Evolutionary conservation across 1,140 invertebrate species (phyloP), one percentile per base, ranked within the genome.

Genomic region (Hetaerina americana): DNA sequence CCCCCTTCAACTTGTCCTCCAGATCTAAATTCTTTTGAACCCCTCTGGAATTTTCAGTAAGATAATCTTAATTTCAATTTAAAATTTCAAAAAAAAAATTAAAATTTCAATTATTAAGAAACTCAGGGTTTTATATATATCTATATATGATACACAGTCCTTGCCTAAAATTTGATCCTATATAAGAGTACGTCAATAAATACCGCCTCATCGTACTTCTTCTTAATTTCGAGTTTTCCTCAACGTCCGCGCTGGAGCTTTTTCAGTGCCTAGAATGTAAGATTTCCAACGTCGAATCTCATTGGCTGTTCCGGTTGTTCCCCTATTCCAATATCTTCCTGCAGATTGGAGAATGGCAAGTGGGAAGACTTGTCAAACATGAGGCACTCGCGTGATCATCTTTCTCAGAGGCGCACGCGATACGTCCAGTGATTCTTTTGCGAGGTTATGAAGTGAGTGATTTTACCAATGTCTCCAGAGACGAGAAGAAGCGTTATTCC

Each of bases 111-210:
- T 27, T 66, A 57, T 57, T 18, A 68, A 67, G 66, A 66, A 74
- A 74, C 27, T 66, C 27, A 70, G 72, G 27, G 26, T 27, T 72
- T 73, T 24, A 15, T 22, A 72, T 22, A 68, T 71, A 28, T 70
- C 18, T 27, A 68, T 31, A 26, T 68, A 68, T 72, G 26, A 70
- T 66, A 75, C 76, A 70, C 74, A 66, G 22, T 25, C 26, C 57
- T 73, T 76, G 87, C 87, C 84, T 85, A 79, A 87, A 87, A 72
- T 76, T 77, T 66, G 86, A 86, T 70, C 87, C 87, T 72, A 88
- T 86, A 74, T 88, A 88, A 0, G 86, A 86, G 76, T 87, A 82
- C 67, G 85, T 82, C 68, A 86, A 75, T 74, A 87, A 81, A 77
- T 87, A 88, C 78, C 86, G 82, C 69, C 84, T 79, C 82, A 83